Percentiles rank a stretch among this genome's conserved stretches.
These are phyloP conservation scores for Ceyx erithaca DNA, from an alignment of 2,797 vertebrate species.

Conservation along the genomic window DNA sequence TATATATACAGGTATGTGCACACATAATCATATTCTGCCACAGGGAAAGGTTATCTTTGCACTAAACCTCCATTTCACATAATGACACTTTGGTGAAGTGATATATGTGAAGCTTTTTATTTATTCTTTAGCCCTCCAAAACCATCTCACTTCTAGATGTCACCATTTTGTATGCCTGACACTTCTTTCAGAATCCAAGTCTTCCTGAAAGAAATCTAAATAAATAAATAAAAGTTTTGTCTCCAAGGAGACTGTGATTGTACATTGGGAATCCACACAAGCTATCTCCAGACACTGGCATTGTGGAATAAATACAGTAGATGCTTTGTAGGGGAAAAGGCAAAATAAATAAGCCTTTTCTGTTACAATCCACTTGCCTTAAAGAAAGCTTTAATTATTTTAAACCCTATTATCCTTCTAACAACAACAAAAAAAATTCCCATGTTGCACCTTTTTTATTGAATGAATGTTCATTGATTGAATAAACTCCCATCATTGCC, in stretches of 20 bases:
- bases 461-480: background rate
- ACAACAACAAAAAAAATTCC: background rate
- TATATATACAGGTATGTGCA: background rate
- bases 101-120: background rate
- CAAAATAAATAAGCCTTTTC: background rate
- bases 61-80: background rate
- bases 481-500: background rate
- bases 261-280: background rate
- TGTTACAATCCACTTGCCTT: background rate
- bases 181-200: background rate
- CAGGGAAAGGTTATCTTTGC: background rate
- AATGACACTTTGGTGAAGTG: background rate
- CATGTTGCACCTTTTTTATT: background rate
- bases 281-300: background rate
- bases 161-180: background rate
- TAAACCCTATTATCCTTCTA: background rate
- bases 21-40: background rate
- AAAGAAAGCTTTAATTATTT: background rate
- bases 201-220: background rate
- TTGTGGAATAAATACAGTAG: background rate
- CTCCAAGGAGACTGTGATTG: constrained; percentile 28
- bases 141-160: background rate
- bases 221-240: background rate
- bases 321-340: background rate
- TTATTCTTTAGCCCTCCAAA: background rate